Evolutionary conservation across 2,888 invertebrate species (phyloP).

Genomic region (Drosophila mayaguana): DNA sequence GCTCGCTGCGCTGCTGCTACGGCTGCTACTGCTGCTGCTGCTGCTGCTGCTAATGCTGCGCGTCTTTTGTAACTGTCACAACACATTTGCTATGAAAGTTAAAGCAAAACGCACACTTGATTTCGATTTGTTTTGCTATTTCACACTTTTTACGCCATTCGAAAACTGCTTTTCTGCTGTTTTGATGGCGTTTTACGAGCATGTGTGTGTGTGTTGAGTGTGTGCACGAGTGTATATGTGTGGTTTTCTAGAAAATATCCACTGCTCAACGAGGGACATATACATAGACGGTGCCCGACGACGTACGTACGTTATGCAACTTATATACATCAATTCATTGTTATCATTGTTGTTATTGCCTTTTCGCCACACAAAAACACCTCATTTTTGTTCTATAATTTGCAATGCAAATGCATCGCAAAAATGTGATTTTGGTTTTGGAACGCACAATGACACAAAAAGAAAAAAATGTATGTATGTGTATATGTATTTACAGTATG

Average conservation of each 20-base stretch:
- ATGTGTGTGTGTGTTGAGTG: conserved; percentile 19
- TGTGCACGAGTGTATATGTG: conserved; percentile 43
- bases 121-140: conserved; percentile 38
- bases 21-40: conserved; percentile 30
- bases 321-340: conserved; percentile 69
- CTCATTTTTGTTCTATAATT: conserved; percentile 58
- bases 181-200: conserved; percentile 57
- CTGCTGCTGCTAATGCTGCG: conserved; percentile 45
- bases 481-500: conserved; percentile 66
- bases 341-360: conserved; percentile 54
- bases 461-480: conserved; percentile 72
- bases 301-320: conserved; percentile 75
- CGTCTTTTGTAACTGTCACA: conserved; percentile 53
- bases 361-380: conserved; percentile 58
- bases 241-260: conserved; percentile 77
- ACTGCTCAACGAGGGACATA: conserved; percentile 57
- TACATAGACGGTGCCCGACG: conserved; percentile 63
- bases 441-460: conserved; percentile 75
- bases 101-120: conserved; percentile 51
- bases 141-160: conserved; percentile 61
- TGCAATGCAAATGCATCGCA: conserved; percentile 70
- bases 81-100: conserved; percentile 64
- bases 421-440: conserved; percentile 69
- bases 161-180: conserved; percentile 54
- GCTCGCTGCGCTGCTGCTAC: conserved; percentile 43